Conservation (phyloP, 2,113 vertebrate species). For the Hemicordylus capensis region DNA sequence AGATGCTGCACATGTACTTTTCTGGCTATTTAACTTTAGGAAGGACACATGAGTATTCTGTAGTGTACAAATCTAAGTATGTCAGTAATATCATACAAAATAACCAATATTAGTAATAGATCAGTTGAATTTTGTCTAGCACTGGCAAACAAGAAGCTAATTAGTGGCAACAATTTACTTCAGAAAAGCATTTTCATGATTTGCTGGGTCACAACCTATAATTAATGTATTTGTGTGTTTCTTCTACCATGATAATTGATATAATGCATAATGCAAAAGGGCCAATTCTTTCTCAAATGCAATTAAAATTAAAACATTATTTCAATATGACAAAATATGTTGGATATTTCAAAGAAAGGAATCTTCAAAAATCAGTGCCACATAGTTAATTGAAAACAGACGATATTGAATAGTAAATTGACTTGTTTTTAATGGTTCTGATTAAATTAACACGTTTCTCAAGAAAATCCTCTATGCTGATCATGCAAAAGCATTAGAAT, state of each 20-base stretch:
- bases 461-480: background rate
- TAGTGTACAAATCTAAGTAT: conserved; percentile 44
- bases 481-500: background rate
- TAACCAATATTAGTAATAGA: conserved; percentile 68
- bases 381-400: conserved; percentile 31
- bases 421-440: conserved; percentile 48
- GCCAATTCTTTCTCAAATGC: conserved; percentile 61
- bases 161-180: conserved; percentile 77
- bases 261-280: conserved; percentile 65
- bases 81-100: conserved; percentile 56
- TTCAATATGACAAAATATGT: conserved; percentile 56
- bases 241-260: conserved; percentile 74
- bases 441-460: conserved; percentile 37
- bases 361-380: conserved; percentile 59
- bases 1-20: background rate
- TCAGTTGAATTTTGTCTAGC: conserved; percentile 56
- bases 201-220: conserved; percentile 75
- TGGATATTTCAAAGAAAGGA: conserved; percentile 60
- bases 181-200: conserved; percentile 72
- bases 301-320: conserved; percentile 70
- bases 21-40: background rate
- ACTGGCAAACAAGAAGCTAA: conserved; percentile 73
- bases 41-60: background rate
- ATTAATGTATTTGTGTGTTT: conserved; percentile 77
- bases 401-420: conserved; percentile 28